Evolutionary conservation across 2,113 vertebrate genomes (phyloP).

Genomic region (Capreolus pygargus): DNA sequence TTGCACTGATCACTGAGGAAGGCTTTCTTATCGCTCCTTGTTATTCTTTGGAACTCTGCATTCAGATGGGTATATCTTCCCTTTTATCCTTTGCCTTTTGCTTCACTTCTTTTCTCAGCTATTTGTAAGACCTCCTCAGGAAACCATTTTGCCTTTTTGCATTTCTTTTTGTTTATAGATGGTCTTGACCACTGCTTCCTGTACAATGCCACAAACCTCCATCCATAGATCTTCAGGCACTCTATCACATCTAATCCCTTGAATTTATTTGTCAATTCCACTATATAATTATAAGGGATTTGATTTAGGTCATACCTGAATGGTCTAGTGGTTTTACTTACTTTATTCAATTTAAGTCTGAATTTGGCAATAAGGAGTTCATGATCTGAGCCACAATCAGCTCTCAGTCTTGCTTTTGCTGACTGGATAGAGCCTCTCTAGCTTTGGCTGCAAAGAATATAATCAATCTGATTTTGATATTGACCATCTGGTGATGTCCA

Average conservation of each 20-base stretch:
- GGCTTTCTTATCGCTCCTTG: not conserved
- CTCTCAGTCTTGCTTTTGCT: not conserved
- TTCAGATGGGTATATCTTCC: not conserved
- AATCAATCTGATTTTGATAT: not conserved
- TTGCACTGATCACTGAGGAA: not conserved
- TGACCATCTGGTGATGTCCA: not conserved
- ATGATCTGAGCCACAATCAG: not conserved
- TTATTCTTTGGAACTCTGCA: not conserved
- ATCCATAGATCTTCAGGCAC: not conserved
- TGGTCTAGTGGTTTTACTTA: not conserved
- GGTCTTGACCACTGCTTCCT: not conserved
- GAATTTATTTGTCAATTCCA: not conserved
- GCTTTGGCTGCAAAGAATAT: not conserved
- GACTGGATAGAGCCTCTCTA: not conserved
- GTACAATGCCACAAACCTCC: not conserved
- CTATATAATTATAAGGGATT: not conserved
- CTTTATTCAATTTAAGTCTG: not conserved
- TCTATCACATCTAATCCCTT: not conserved
- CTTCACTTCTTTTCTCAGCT: not conserved
- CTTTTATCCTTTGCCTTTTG: not conserved
- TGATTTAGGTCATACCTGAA: not conserved
- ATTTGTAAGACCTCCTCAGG: not conserved
- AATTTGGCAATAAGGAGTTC: not conserved
- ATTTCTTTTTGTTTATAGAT: not conserved
- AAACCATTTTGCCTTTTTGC: not conserved